Evolutionary conservation across 2,888 invertebrate genomes (phyloP).

Genomic region (Stenurella melanura): DNA sequence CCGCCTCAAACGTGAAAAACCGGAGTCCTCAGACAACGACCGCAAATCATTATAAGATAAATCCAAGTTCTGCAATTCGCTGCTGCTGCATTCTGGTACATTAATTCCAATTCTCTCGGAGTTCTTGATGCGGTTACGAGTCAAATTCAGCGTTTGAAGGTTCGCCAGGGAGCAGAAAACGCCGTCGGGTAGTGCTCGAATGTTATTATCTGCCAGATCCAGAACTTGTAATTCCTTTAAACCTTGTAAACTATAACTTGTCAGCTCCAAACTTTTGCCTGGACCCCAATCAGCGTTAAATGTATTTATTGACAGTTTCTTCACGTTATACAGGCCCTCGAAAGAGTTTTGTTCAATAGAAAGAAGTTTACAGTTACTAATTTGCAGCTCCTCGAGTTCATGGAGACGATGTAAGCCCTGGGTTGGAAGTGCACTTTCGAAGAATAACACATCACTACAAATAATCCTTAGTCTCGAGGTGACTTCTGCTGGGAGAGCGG

Average conservation of each 20-base stretch:
- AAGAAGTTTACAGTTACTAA: slow-evolving; percentile 88
- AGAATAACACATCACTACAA: slow-evolving; percentile 86
- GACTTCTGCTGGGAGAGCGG: slow-evolving; percentile 81
- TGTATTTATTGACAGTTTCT: slow-evolving; percentile 85
- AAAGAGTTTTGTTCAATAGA: slow-evolving; percentile 86
- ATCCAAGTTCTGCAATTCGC: slow-evolving; percentile 85
- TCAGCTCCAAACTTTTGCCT: slow-evolving; percentile 84
- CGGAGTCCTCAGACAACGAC: slow-evolving; percentile 81
- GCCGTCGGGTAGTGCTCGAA: slow-evolving; percentile 86
- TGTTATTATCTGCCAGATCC: slow-evolving; percentile 89
- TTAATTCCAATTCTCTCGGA: slow-evolving; percentile 85
- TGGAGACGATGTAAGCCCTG: slow-evolving; percentile 80
- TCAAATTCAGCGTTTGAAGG: slow-evolving; percentile 88
- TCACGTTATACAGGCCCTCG: slow-evolving; percentile 86
- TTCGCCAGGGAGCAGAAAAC: slow-evolving; percentile 87
- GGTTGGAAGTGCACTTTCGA: slow-evolving; percentile 85
- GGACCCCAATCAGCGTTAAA: slow-evolving; percentile 87
- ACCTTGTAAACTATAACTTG: slow-evolving; percentile 83
- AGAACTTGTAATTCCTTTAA: slow-evolving; percentile 86
- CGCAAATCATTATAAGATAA: slow-evolving; percentile 88
- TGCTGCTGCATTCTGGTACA: slow-evolving; percentile 78
- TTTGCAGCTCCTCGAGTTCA: slow-evolving; percentile 83
- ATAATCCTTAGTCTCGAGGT: slow-evolving; percentile 83
- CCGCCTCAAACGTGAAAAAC: slow-evolving; percentile 84
- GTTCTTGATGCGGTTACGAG: slow-evolving; percentile 87